Evolutionary conservation across 1,140 invertebrate genomes (phyloP).

Genomic region (Aphelenchoides fujianensis): DNA sequence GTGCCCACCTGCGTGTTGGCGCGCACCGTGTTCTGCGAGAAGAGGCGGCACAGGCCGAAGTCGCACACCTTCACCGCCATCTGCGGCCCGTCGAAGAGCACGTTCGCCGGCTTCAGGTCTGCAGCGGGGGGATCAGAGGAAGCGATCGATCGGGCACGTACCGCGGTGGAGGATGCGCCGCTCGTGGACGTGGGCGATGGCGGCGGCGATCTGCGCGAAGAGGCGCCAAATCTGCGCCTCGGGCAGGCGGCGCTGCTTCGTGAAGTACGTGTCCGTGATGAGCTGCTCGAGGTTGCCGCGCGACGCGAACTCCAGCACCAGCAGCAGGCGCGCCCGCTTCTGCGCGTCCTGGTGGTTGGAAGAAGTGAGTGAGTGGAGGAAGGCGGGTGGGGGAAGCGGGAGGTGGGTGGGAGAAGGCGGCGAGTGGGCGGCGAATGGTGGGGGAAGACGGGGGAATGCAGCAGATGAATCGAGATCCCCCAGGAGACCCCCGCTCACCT

Average conservation of each 20-base stretch:
- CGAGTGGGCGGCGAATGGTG: too few relatives aligned
- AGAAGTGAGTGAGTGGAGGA: too few relatives aligned
- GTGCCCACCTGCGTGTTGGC: conserved; percentile 11
- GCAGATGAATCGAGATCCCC: too few relatives aligned
- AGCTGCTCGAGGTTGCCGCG: conserved; percentile 14
- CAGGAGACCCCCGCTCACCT: too few relatives aligned
- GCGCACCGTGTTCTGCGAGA: not conserved
- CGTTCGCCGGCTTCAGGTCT: conserved; percentile 29
- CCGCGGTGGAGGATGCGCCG: conserved; percentile 23
- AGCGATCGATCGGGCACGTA: not conserved
- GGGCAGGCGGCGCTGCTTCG: not conserved
- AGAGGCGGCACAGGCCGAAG: conserved; percentile 13
- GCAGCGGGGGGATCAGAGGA: not conserved
- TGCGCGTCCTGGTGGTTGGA: too few relatives aligned
- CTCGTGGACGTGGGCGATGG: conserved; percentile 15
- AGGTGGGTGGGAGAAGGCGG: too few relatives aligned
- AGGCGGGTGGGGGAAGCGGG: too few relatives aligned
- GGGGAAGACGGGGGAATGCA: too few relatives aligned
- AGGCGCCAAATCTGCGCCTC: conserved; percentile 19
- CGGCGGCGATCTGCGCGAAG: conserved; percentile 15
- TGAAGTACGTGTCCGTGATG: not conserved
- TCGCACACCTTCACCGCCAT: conserved; percentile 22
- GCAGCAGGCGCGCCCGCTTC: not conserved
- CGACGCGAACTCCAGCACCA: conserved; percentile 14
- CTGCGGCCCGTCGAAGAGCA: not conserved